These are phyloP conservation scores for Chaenocephalus aceratus DNA, from an alignment of 2,113 vertebrate species.

Conservation along the genomic window DNA sequence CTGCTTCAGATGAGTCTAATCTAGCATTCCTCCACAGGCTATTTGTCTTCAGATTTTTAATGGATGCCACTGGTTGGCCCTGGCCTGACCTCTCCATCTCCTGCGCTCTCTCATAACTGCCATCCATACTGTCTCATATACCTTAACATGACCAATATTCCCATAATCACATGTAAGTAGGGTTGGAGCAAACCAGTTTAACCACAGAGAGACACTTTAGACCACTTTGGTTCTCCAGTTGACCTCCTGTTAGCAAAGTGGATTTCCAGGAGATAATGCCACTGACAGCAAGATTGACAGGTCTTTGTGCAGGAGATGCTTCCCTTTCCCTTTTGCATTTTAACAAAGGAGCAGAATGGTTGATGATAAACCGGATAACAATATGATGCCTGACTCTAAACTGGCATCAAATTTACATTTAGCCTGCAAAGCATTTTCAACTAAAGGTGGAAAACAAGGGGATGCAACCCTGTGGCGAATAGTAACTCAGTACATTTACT, in stretches of 20 bases:
- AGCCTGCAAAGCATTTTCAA: neutral
- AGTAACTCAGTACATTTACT: no score
- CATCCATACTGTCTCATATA: neutral
- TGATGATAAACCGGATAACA: slow-evolving; percentile 34
- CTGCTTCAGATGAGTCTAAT: slow-evolving; percentile 74
- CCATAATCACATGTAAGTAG: neutral
- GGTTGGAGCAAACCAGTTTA: slow-evolving; percentile 12
- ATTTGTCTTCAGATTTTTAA: slow-evolving; percentile 75
- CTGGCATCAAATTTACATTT: neutral
- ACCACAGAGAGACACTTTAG: slow-evolving; percentile 40
- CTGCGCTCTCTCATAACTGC: neutral
- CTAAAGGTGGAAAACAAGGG: neutral
- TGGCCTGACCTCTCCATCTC: slow-evolving; percentile 38
- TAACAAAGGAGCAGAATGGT: neutral
- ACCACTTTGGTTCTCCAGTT: slow-evolving; percentile 19
- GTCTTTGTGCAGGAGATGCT: slow-evolving; percentile 17
- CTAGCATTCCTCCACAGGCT: slow-evolving; percentile 71
- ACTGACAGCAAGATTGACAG: slow-evolving; percentile 41
- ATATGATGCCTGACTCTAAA: neutral
- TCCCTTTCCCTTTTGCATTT: slow-evolving; percentile 26
- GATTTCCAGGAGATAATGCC: slow-evolving; percentile 42
- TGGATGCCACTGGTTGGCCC: slow-evolving; percentile 69
- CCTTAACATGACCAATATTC: slow-evolving; percentile 10
- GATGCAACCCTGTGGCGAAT: neutral
- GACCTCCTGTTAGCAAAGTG: slow-evolving; percentile 32